Evolutionary conservation across 2,888 invertebrate species (phyloP).

Genomic region (Macrosiphum euphorbiae): DNA sequence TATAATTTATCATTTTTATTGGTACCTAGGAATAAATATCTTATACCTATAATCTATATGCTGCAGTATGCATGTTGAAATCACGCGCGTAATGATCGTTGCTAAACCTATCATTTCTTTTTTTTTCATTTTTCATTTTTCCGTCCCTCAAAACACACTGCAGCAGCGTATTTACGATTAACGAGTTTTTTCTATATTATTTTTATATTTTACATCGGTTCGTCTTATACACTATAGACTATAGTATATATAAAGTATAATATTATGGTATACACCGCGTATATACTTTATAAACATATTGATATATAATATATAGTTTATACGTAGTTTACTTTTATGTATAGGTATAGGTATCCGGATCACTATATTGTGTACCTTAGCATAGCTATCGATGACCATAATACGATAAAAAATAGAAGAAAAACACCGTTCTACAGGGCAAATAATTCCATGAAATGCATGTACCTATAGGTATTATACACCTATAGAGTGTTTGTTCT

Average conservation of each 20-base stretch:
- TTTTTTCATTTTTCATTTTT: background rate
- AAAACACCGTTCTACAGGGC: background rate
- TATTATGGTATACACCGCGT: too few relatives aligned
- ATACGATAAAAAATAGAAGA: background rate
- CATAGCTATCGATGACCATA: background rate
- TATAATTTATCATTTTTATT: slow-evolving; percentile 59
- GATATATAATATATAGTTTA: background rate
- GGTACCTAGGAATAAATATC: slow-evolving; percentile 13
- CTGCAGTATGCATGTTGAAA: slow-evolving; percentile 40
- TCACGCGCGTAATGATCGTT: background rate
- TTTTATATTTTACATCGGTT: background rate
- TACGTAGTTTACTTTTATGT: background rate
- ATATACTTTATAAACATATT: background rate
- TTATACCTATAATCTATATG: slow-evolving; percentile 14
- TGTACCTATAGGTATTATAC: background rate
- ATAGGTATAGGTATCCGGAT: background rate
- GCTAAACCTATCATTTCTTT: slow-evolving; percentile 38
- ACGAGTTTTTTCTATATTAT: background rate
- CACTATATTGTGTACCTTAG: background rate
- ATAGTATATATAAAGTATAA: too few relatives aligned
- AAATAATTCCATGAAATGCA: background rate
- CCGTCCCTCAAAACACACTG: background rate
- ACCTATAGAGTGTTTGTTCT: background rate
- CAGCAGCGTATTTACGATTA: background rate
- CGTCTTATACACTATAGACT: background rate